phyloP scores from a whole-genome alignment of 2,888 invertebrate genomes.

The Diarsia rubi region DNA sequence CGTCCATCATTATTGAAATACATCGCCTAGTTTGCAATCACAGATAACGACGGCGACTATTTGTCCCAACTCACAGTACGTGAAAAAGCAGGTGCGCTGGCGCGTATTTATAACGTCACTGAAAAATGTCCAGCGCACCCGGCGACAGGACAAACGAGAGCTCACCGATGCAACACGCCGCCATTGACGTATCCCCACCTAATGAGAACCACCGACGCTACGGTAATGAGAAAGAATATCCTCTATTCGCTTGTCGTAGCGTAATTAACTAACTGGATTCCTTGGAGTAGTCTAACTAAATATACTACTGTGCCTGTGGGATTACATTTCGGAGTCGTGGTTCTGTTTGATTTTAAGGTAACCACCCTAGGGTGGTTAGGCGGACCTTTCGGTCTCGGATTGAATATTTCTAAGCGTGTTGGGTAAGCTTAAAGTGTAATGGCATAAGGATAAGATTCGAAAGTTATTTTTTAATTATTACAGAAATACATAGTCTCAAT shows the following conservation, averaged over 20 bases:
- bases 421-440: background rate
- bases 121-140: constrained; percentile 81
- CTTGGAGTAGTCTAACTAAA: constrained; percentile 57
- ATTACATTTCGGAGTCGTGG: constrained; percentile 38
- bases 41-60: constrained; percentile 74
- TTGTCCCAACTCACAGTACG: constrained; percentile 75
- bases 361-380: background rate
- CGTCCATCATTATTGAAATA: constrained; percentile 25
- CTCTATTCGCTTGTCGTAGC: constrained; percentile 77
- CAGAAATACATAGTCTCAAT: background rate
- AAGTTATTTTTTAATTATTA: background rate
- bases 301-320: constrained; percentile 42
- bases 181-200: constrained; percentile 81
- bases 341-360: constrained; percentile 35
- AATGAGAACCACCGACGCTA: constrained; percentile 81
- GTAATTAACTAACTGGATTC: constrained; percentile 80
- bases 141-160: constrained; percentile 83
- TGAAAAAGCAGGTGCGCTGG: constrained; percentile 80
- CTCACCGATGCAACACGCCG: constrained; percentile 76
- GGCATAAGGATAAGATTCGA: background rate
- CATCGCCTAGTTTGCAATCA: constrained; percentile 58
- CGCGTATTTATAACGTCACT: constrained; percentile 81
- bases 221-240: constrained; percentile 84
- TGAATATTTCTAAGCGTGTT: background rate
- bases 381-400: constrained; percentile 3